Evolutionary conservation across 2,113 vertebrate genomes (phyloP).

Genomic region (Myrmecobius fasciatus): DNA sequence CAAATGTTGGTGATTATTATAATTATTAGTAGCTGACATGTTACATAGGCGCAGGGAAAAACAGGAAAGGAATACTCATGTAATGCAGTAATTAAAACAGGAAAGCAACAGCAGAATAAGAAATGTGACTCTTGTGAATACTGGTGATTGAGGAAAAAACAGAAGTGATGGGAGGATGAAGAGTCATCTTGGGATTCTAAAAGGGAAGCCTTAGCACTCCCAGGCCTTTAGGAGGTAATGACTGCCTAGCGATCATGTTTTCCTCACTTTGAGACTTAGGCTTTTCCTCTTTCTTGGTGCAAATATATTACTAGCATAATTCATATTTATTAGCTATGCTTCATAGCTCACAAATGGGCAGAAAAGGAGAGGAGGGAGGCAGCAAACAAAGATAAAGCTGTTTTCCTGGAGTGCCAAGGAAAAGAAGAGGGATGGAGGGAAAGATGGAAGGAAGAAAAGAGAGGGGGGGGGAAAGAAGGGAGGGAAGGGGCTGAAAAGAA

Average conservation of each 20-base stretch:
- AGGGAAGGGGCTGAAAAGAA: not conserved
- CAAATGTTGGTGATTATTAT: not conserved
- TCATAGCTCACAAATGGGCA: not conserved
- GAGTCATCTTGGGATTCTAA: not conserved
- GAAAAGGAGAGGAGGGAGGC: not conserved
- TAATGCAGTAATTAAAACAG: not conserved
- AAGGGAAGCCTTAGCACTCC: not conserved
- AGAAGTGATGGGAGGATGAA: not conserved
- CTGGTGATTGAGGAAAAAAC: not conserved
- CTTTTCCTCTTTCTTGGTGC: not conserved
- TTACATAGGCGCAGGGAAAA: not conserved
- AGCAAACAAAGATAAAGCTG: not conserved
- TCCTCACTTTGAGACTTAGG: not conserved
- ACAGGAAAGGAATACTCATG: not conserved
- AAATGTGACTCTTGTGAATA: not conserved
- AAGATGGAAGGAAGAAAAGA: not conserved
- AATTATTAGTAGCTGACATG: not conserved
- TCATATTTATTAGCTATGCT: not conserved
- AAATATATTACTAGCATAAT: not conserved
- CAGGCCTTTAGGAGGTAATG: not conserved
- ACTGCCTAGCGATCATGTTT: not conserved
- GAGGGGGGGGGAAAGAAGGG: not conserved
- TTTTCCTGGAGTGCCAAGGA: not conserved
- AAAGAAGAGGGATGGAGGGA: not conserved
- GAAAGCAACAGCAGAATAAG: not conserved